These are phyloP conservation scores for Agrochola litura DNA, from an alignment of 2,888 invertebrate species.

Conservation along the genomic window DNA sequence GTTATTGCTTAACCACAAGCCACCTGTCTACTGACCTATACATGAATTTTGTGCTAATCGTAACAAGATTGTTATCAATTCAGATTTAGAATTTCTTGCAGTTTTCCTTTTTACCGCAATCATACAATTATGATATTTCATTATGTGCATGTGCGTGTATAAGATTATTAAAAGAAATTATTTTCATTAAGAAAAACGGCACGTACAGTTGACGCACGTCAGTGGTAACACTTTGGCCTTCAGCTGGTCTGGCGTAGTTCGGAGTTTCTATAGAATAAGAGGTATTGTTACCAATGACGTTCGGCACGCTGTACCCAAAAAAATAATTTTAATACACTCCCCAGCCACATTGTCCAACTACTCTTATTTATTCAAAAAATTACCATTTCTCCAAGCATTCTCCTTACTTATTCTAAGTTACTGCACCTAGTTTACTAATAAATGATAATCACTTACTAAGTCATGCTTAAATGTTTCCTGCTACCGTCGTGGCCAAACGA, in stretches of 20 bases:
- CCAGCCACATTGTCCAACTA: conserved; percentile 31
- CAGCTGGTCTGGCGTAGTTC: neutral
- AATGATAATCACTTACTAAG: conserved; percentile 87
- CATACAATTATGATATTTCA: neutral
- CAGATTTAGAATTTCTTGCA: neutral
- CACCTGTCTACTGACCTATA: neutral
- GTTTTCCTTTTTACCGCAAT: neutral
- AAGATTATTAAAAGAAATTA: neutral
- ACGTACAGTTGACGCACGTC: neutral
- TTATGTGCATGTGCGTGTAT: neutral
- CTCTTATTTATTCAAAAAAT: conserved; percentile 72
- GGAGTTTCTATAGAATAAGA: neutral
- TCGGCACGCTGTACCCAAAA: neutral
- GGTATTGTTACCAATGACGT: no score
- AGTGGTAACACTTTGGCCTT: no score
- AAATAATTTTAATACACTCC: conserved; percentile 28
- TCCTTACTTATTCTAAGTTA: conserved; percentile 54
- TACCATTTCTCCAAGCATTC: conserved; percentile 55
- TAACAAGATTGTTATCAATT: neutral
- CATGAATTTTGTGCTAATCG: neutral
- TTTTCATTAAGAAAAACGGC: neutral
- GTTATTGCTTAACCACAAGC: neutral
- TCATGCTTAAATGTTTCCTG: conserved; percentile 86
- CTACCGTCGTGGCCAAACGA: conserved; percentile 83
- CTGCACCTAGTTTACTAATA: conserved; percentile 76